Conservation (phyloP, 2,797 vertebrate species). For the Pipistrellus pipistrellus region DNA sequence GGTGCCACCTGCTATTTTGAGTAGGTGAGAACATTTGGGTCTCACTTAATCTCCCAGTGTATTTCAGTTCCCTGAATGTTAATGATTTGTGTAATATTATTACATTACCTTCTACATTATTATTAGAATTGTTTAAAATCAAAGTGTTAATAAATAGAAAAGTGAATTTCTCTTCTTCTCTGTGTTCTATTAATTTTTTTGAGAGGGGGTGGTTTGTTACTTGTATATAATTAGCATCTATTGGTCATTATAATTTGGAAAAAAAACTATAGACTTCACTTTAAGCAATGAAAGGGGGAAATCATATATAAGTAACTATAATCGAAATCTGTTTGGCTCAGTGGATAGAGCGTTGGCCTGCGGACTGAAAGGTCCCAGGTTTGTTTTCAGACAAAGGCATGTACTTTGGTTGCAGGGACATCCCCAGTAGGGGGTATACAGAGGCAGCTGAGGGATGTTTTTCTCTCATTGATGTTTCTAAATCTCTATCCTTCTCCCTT, state of each 20-base stretch:
- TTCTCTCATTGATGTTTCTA: no score
- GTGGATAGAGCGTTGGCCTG: no score
- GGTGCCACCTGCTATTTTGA: not conserved
- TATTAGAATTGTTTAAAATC: not conserved
- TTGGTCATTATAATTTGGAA: not conserved
- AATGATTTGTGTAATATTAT: not conserved
- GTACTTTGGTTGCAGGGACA: no score
- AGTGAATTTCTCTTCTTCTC: not conserved
- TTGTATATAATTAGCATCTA: not conserved
- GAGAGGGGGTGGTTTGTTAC: not conserved
- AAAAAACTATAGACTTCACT: not conserved
- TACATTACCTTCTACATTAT: not conserved
- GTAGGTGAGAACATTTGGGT: not conserved
- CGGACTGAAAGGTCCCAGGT: no score
- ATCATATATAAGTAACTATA: not conserved
- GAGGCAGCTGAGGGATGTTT: no score
- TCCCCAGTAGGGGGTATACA: no score
- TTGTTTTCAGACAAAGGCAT: no score
- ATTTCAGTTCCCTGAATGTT: not conserved
- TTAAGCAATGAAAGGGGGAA: not conserved
- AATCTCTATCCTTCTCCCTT: no score
- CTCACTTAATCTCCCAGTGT: not conserved
- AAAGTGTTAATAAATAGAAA: not conserved
- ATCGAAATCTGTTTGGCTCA: not conserved
- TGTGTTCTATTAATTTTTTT: not conserved